phyloP scores from a whole-genome alignment of 2,888 invertebrate species.

The Macrosoma leucophasiata region DNA sequence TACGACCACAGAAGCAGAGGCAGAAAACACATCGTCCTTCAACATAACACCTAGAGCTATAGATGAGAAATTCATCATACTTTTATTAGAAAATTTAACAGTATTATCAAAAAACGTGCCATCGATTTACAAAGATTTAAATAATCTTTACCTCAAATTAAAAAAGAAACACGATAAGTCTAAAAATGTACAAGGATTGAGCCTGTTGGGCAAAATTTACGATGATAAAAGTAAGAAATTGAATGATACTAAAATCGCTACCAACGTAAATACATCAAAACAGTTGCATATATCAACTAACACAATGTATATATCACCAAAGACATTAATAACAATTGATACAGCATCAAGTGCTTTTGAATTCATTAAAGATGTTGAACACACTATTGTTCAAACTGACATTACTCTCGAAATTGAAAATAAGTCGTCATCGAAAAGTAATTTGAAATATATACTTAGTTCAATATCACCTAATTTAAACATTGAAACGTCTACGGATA shows the following conservation, averaged over 20 bases:
- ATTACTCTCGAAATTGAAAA: neutral
- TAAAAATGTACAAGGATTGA: conserved; percentile 37
- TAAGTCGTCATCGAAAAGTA: no score
- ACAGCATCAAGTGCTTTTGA: conserved; percentile 20
- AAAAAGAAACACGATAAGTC: conserved; percentile 44
- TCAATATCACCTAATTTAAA: no score
- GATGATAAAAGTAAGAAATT: conserved; percentile 35
- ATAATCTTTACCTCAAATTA: conserved; percentile 41
- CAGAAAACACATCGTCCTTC: conserved; percentile 32
- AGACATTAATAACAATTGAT: conserved; percentile 11
- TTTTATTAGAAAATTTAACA: conserved; percentile 51
- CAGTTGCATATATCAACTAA: no score
- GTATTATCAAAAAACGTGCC: conserved; percentile 41
- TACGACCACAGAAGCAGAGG: conserved; percentile 13
- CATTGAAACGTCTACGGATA: conserved; percentile 29
- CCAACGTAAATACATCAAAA: conserved; percentile 11
- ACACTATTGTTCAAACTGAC: conserved; percentile 14
- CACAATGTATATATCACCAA: conserved; percentile 8
- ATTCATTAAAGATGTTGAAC: conserved; percentile 1
- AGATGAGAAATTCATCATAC: conserved; percentile 52
- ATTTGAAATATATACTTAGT: no score
- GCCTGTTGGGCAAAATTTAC: conserved; percentile 51
- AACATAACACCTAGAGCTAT: conserved; percentile 42
- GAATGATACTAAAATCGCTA: conserved; percentile 22
- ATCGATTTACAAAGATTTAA: conserved; percentile 46